phyloP scores from a whole-genome alignment of 1,140 invertebrate species.

The Drosophila bifasciata region DNA sequence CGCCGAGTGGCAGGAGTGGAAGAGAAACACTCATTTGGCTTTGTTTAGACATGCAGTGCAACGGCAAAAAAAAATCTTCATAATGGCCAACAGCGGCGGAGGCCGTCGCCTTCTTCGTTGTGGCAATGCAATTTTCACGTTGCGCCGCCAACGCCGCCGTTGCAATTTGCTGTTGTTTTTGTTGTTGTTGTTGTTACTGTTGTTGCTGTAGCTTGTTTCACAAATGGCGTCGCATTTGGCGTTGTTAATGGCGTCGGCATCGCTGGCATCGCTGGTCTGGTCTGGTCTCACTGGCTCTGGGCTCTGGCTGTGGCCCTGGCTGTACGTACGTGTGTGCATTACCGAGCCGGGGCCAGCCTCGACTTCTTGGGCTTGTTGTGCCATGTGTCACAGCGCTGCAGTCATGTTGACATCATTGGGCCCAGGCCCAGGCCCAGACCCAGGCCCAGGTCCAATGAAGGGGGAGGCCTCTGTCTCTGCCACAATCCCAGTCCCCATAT shows the following conservation, averaged over 20 bases:
- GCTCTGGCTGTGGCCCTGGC: slow-evolving; percentile 36
- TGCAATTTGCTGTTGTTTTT: slow-evolving; percentile 65
- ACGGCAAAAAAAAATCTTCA: slow-evolving; percentile 80
- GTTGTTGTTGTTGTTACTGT: slow-evolving; percentile 29
- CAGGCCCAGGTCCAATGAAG: slow-evolving; percentile 22
- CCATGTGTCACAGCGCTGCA: slow-evolving; percentile 80
- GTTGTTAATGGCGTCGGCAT: slow-evolving; percentile 75
- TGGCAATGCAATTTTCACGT: slow-evolving; percentile 74
- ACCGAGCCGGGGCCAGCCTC: slow-evolving; percentile 18
- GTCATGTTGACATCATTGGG: slow-evolving; percentile 79
- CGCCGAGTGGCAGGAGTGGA: slow-evolving; percentile 2
- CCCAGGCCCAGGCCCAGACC: slow-evolving; percentile 16
- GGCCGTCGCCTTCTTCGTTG: slow-evolving; percentile 56
- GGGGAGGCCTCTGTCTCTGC: slow-evolving; percentile 18
- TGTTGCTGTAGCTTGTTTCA: slow-evolving; percentile 62
- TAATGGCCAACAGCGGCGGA: slow-evolving; percentile 66
- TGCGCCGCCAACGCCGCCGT: slow-evolving; percentile 32
- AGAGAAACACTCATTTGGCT: slow-evolving; percentile 74
- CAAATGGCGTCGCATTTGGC: slow-evolving; percentile 81
- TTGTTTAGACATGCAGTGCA: slow-evolving; percentile 76
- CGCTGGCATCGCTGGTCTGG: slow-evolving; percentile 50
- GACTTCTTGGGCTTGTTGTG: slow-evolving; percentile 80
- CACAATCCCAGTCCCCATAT: slow-evolving; percentile 23
- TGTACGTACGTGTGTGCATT: slow-evolving; percentile 17
- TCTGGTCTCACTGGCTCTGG: slow-evolving; percentile 47